Evolutionary conservation across 2,888 invertebrate genomes (phyloP).

Genomic region (Tipula lateralis): DNA sequence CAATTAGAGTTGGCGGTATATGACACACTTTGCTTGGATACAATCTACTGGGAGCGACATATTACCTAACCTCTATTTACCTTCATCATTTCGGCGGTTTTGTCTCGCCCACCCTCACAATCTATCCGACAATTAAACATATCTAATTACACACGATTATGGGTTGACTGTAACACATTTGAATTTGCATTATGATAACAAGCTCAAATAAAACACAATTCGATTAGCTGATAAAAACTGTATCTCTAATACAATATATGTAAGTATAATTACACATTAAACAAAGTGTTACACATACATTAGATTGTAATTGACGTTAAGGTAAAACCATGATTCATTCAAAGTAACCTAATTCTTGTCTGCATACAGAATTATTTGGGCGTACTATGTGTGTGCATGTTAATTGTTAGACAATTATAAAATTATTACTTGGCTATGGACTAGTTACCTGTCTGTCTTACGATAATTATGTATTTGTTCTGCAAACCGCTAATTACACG

Average conservation of each 20-base stretch:
- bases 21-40: too few relatives aligned
- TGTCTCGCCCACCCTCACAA: neutral
- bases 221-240: conserved; percentile 9
- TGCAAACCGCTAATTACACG: neutral
- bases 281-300: neutral
- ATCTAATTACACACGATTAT: neutral
- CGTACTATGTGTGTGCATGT: too few relatives aligned
- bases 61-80: too few relatives aligned
- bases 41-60: too few relatives aligned
- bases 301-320: neutral
- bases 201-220: neutral
- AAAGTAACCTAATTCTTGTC: neutral
- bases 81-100: neutral
- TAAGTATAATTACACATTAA: neutral
- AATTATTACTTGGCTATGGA: neutral
- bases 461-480: neutral
- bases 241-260: too few relatives aligned
- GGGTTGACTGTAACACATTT: neutral
- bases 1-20: too few relatives aligned
- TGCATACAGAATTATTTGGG: neutral
- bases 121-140: neutral
- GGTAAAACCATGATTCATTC: neutral
- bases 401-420: too few relatives aligned
- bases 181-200: neutral
- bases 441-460: too few relatives aligned